phyloP scores from a whole-genome alignment of 2,113 vertebrate genomes.

The Phylloscopus trochiloides region DNA sequence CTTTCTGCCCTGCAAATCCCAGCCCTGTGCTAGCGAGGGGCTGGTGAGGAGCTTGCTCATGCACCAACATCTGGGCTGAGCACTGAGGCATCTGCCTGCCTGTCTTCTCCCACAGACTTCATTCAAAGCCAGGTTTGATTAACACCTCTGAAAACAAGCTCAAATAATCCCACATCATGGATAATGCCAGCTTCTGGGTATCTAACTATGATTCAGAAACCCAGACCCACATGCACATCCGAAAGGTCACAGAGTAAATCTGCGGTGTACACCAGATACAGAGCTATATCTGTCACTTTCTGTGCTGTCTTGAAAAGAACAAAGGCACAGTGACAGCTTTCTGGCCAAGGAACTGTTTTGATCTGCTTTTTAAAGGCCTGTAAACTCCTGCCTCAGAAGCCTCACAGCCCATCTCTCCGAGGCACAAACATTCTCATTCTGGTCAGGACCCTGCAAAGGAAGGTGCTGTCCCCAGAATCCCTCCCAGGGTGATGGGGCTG shows the following conservation, averaged over 20 bases:
- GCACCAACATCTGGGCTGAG: neutral
- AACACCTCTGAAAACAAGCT: slow-evolving; percentile 31
- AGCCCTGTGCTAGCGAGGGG: neutral
- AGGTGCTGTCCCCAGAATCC: neutral
- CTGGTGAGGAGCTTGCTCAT: neutral
- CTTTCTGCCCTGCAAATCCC: neutral
- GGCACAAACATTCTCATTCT: neutral
- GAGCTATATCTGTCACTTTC: neutral
- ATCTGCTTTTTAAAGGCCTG: neutral
- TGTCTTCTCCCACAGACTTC: slow-evolving; percentile 5
- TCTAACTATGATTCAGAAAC: slow-evolving; percentile 19
- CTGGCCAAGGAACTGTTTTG: neutral
- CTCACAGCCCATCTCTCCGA: neutral
- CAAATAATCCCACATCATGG: neutral
- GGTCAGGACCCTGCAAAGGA: neutral
- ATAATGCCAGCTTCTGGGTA: neutral
- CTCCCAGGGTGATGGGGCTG: neutral
- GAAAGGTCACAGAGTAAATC: neutral
- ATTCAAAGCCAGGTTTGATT: slow-evolving; percentile 10
- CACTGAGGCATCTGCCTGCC: neutral
- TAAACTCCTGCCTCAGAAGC: neutral
- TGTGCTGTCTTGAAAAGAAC: neutral
- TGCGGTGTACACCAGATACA: neutral
- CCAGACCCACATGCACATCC: neutral
- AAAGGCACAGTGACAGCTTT: neutral